phyloP scores from a whole-genome alignment of 2,888 invertebrate species.

The Galeruca laticollis region DNA sequence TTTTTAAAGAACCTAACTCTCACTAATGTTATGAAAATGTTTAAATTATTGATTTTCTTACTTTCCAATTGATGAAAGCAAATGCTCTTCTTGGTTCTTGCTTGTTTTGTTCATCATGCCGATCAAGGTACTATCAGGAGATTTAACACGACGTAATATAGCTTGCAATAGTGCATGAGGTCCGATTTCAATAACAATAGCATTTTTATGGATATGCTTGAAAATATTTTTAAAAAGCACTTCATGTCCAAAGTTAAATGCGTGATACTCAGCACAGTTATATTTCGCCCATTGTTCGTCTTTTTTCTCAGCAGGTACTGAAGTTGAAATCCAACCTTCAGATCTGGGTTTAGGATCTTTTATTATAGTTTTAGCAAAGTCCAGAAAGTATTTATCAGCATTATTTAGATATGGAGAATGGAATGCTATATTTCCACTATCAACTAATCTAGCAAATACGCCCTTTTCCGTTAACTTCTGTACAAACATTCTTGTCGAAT shows the following conservation, averaged over 20 bases:
- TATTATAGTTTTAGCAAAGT: constrained; percentile 75
- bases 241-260: constrained; percentile 81
- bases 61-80: constrained; percentile 56
- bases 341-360: constrained; percentile 76
- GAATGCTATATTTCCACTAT: constrained; percentile 85
- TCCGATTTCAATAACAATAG: constrained; percentile 85
- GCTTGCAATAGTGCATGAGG: constrained; percentile 88
- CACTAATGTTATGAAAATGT: neutral
- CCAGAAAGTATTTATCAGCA: constrained; percentile 71
- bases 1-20: too few species aligned
- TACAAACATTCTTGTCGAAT: constrained; percentile 76
- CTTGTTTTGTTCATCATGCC: constrained; percentile 78
- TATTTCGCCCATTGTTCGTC: constrained; percentile 71
- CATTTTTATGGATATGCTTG: constrained; percentile 79
- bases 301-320: constrained; percentile 73
- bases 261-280: constrained; percentile 88
- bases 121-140: constrained; percentile 74
- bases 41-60: constrained; percentile 21
- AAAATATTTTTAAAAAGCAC: constrained; percentile 80
- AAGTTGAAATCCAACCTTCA: constrained; percentile 86
- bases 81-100: constrained; percentile 70
- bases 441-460: constrained; percentile 82
- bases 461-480: constrained; percentile 74
- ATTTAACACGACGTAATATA: constrained; percentile 79
- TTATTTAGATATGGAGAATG: constrained; percentile 83